These are phyloP conservation scores for Todiramphus chloris DNA, from an alignment of 2,113 vertebrate species.

Conservation along the genomic window DNA sequence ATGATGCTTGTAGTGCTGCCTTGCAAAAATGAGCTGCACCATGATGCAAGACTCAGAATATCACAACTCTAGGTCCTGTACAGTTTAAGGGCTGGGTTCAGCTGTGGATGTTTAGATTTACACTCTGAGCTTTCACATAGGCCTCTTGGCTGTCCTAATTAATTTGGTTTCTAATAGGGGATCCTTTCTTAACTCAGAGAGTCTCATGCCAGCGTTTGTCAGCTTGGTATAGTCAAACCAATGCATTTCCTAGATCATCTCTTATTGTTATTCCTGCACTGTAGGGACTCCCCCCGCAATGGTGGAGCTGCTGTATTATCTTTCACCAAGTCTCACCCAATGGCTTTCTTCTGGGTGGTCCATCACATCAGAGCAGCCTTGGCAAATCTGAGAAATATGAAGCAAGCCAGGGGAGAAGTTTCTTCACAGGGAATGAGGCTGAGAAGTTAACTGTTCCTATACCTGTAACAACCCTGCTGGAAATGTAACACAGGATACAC, in stretches of 20 bases:
- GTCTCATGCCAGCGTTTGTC: not conserved
- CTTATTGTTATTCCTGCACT: not conserved
- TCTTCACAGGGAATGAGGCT: not conserved
- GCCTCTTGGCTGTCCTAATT: not conserved
- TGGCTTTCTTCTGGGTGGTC: not conserved
- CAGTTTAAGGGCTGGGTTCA: not conserved
- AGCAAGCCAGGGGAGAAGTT: not conserved
- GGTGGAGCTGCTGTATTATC: not conserved
- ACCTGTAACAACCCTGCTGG: not conserved
- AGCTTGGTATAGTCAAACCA: not conserved
- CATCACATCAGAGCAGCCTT: not conserved
- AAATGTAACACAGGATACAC: rapidly evolving
- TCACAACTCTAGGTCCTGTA: not conserved
- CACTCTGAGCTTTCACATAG: constrained; percentile 5
- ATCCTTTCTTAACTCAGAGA: not conserved
- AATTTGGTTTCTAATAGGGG: not conserved
- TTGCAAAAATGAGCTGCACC: constrained; percentile 12
- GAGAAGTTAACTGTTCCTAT: not conserved
- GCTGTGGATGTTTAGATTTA: not conserved
- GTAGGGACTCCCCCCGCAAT: rapidly evolving
- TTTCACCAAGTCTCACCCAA: not conserved
- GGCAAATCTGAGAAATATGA: not conserved
- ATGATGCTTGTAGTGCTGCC: constrained; percentile 48
- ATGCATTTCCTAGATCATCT: not conserved
- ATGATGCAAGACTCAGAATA: not conserved